Base-by-base conservation (phyloP, 1,140 invertebrate species). In the Luehdorfia chinensis region DNA sequence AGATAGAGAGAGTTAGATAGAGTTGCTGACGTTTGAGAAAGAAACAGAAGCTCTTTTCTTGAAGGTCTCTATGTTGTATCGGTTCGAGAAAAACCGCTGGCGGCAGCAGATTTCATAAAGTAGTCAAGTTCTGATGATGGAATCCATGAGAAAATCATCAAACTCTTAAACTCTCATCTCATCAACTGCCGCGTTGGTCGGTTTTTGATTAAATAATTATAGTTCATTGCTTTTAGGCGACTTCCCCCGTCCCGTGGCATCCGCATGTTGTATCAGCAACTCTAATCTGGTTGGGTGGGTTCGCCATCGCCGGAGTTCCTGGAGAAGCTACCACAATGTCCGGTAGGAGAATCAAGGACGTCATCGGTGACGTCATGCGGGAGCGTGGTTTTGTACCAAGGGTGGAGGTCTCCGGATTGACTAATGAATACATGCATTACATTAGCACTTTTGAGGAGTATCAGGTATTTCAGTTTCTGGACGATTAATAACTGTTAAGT, bases 271-370 rank as follows among this genome's bases (percentile, higher is more conserved):
- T 97, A 0, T 93, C 96, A 1, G 92, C 92, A 0, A 95, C 97
- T 68, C 64, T 98, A 0, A 86, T 94, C 0, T 85, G 91, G 58
- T 87, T 98, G 5, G 96, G 94, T 1, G 86, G 94, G 33, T 76
- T 95, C 1, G 90, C 93, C 6, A 88, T 97, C 4, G 92, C 92
- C 8, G 93, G 92, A 0, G 91, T 95, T 0, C 96, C 97, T 0
- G 97, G 95, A 9, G 97, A 98, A 85, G 95, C 98, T 62, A 97
- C 96, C 8, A 98, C 96, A 0, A 98, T 98, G 97, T 90, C 96
- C 2, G 97, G 96, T 0, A 89, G 97, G 43, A 88, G 96, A 41
- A 83, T 97, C 47, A 85, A 93, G 39, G 88, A 92, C 21, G 87
- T 91, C 21, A 87, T 97, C 1, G 81, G 80, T 2, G 68, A 87